These are phyloP conservation scores for Lepetodrilus schrolli DNA, from an alignment of 2,888 invertebrate species.

Conservation along the genomic window DNA sequence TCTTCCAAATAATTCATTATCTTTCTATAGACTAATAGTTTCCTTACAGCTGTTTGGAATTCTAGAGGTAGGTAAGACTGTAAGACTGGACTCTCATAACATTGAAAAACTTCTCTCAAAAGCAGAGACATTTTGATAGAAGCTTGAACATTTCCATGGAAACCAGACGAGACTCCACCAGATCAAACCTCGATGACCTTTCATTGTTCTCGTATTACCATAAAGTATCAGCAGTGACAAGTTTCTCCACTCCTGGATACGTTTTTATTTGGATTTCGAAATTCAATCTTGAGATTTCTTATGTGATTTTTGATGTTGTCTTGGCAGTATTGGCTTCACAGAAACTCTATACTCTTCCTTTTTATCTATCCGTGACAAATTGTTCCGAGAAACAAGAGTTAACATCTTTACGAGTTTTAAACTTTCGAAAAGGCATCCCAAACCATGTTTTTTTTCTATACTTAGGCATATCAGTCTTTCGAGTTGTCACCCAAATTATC, in stretches of 20 bases:
- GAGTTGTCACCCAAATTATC: not conserved
- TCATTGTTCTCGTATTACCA: not conserved
- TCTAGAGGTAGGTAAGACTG: too few relatives aligned
- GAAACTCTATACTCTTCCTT: not conserved
- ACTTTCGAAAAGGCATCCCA: not conserved
- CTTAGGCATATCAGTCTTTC: not conserved
- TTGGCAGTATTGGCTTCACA: not conserved
- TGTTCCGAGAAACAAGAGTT: not conserved
- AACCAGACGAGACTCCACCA: too few relatives aligned
- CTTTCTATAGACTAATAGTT: too few relatives aligned
- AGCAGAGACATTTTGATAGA: not conserved
- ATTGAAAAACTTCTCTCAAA: not conserved
- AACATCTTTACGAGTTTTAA: not conserved
- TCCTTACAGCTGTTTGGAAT: too few relatives aligned
- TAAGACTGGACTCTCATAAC: not conserved
- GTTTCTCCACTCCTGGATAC: not conserved
- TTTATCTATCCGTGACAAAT: not conserved
- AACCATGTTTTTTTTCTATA: not conserved
- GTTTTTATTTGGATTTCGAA: not conserved
- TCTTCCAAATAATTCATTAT: too few relatives aligned
- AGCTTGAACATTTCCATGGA: not conserved
- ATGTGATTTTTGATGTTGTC: conserved; percentile 7
- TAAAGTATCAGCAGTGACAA: not conserved
- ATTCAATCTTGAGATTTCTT: conserved; percentile 6
- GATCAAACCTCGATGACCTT: too few relatives aligned